These are phyloP conservation scores for Entelurus aequoreus DNA, from an alignment of 2,113 vertebrate genomes.

Conservation along the genomic window DNA sequence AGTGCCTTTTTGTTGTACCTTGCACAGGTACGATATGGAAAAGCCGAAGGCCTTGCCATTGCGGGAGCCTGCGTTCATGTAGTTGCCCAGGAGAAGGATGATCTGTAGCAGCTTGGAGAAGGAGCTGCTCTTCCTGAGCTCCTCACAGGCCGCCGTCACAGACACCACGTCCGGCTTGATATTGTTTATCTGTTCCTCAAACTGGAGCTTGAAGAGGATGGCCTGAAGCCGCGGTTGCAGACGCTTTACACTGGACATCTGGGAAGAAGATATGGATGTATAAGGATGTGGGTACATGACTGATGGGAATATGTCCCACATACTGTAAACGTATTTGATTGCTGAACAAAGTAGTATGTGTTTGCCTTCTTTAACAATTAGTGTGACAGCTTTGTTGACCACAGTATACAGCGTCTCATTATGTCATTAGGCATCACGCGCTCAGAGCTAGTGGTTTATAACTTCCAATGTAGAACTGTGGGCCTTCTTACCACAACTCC, in stretches of 20 bases:
- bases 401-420: background rate
- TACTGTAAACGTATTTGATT: constrained; percentile 27
- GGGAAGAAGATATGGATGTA: constrained; percentile 9
- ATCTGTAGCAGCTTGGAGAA: constrained; percentile 80
- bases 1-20: constrained; percentile 55
- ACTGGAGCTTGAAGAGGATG: constrained; percentile 85
- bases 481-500: constrained; percentile 77
- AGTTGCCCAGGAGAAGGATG: constrained; percentile 84
- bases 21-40: constrained; percentile 80
- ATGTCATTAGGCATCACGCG: constrained; percentile 2
- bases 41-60: constrained; percentile 87
- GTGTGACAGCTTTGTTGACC: constrained; percentile 16
- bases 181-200: constrained; percentile 86
- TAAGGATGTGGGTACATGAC: background rate
- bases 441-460: constrained; percentile 16
- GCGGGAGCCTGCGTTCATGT: constrained; percentile 86
- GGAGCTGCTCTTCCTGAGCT: constrained; percentile 75
- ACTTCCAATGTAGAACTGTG: constrained; percentile 3
- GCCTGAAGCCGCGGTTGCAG: constrained; percentile 77
- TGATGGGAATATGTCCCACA: constrained; percentile 19
- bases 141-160: constrained; percentile 87
- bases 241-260: constrained; percentile 82
- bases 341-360: constrained; percentile 36
- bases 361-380: constrained; percentile 14
- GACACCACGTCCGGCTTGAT: constrained; percentile 89